Evolutionary conservation across 2,113 vertebrate species (phyloP).

Genomic region (Pandion haliaetus): DNA sequence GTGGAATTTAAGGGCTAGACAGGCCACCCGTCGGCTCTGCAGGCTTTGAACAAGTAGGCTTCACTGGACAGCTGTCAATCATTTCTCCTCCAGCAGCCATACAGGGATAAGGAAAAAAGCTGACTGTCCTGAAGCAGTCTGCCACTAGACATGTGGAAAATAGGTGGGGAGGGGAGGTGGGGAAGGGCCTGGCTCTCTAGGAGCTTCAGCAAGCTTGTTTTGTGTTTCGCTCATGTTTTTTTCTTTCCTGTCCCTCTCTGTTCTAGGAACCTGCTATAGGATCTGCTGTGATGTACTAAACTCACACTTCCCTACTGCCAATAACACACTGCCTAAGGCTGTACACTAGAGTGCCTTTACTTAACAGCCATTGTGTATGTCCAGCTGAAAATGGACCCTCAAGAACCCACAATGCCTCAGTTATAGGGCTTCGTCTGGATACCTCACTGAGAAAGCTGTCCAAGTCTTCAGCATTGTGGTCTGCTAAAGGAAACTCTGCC

Average conservation of each 20-base stretch:
- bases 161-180: background rate
- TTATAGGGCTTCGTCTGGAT: slow-evolving; percentile 72
- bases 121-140: background rate
- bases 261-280: slow-evolving; percentile 77
- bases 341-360: slow-evolving; percentile 94
- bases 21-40: background rate
- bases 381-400: slow-evolving; percentile 73
- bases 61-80: background rate
- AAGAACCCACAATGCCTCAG: slow-evolving; percentile 65
- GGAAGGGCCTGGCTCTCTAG: background rate
- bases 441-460: slow-evolving; percentile 74
- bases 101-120: background rate
- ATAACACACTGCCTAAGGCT: slow-evolving; percentile 83
- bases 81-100: background rate
- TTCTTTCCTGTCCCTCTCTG: slow-evolving; percentile 34
- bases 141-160: background rate
- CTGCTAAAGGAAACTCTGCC: slow-evolving; percentile 75
- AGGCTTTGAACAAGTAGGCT: background rate
- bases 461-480: slow-evolving; percentile 65
- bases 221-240: background rate
- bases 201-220: background rate
- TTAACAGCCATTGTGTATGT: slow-evolving; percentile 79
- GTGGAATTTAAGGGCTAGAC: background rate
- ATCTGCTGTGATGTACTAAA: slow-evolving; percentile 79
- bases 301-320: slow-evolving; percentile 77